phyloP scores from a whole-genome alignment of 1,140 invertebrate genomes.

The Mya arenaria region DNA sequence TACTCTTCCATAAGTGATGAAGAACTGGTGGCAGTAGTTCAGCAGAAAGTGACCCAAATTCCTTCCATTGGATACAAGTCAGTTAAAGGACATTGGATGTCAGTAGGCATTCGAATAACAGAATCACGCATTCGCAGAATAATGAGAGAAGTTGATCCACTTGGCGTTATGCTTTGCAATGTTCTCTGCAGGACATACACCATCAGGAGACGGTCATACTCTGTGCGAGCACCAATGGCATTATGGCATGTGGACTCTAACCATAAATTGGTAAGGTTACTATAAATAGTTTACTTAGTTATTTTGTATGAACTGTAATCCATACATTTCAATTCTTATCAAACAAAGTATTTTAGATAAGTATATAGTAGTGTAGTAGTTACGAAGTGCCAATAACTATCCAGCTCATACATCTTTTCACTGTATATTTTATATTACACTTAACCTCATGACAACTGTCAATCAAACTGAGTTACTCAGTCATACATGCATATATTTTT shows the following conservation, averaged over 20 bases:
- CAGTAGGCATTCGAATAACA: conserved; percentile 19
- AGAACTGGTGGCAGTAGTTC: conserved; percentile 13
- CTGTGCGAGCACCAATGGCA: conserved; percentile 28
- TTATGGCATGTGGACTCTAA: conserved; percentile 36
- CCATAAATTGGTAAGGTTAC: conserved; percentile 27
- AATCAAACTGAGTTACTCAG: no score
- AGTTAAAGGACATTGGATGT: neutral
- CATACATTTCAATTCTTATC: no score
- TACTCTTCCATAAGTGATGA: conserved; percentile 35
- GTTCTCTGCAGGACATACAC: conserved; percentile 35
- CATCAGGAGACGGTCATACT: conserved; percentile 15
- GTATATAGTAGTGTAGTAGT: no score
- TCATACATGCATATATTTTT: no score
- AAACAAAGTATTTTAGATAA: no score
- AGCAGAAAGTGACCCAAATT: conserved; percentile 5
- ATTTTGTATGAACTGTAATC: no score
- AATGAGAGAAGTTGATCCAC: conserved; percentile 27
- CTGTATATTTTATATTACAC: no score
- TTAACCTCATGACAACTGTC: no score
- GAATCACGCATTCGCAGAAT: conserved; percentile 1
- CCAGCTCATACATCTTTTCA: no score
- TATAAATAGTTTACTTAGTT: no score
- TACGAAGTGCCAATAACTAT: no score
- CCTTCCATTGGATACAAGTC: conserved; percentile 14
- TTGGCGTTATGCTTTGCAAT: conserved; percentile 30